A percentile compares a stretch with the other conserved stretches of the same genome.
These are phyloP conservation scores for Huso huso DNA, from an alignment of 2,797 vertebrate species.

Conservation along the genomic window DNA sequence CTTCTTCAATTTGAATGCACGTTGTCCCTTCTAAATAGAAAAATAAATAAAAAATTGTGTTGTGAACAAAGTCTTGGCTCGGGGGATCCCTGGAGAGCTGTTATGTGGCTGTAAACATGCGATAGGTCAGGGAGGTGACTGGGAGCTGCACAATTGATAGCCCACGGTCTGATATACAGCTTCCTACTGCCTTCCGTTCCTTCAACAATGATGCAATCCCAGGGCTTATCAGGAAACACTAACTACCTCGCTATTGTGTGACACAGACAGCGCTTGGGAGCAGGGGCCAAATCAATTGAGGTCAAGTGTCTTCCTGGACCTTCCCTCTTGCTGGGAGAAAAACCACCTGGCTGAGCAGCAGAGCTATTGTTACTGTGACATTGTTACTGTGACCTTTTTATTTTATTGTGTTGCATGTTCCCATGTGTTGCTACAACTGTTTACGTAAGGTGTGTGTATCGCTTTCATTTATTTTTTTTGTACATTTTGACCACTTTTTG, in stretches of 20 bases:
- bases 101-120: slow-evolving; percentile 68
- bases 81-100: slow-evolving; percentile 33
- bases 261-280: not conserved
- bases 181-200: slow-evolving; percentile 62
- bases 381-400: no score
- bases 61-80: slow-evolving; percentile 45
- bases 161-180: slow-evolving; percentile 65
- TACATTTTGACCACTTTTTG: no score
- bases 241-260: slow-evolving; percentile 5
- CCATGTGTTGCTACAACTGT: no score
- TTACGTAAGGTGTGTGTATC: no score
- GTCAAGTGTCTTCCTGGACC: no score
- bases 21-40: slow-evolving; percentile 24
- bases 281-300: not conserved
- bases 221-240: not conserved
- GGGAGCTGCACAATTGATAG: slow-evolving; percentile 68
- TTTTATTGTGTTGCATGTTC: no score
- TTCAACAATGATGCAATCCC: slow-evolving; percentile 36
- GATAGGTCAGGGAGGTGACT: slow-evolving; percentile 69
- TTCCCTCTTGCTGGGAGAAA: no score
- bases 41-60: slow-evolving; percentile 8
- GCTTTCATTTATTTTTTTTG: no score
- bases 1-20: slow-evolving; percentile 44
- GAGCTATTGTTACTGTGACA: no score
- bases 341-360: no score